These are phyloP conservation scores for Crocodylus rhombifer DNA, from an alignment of 2,797 vertebrate species.

Conservation along the genomic window DNA sequence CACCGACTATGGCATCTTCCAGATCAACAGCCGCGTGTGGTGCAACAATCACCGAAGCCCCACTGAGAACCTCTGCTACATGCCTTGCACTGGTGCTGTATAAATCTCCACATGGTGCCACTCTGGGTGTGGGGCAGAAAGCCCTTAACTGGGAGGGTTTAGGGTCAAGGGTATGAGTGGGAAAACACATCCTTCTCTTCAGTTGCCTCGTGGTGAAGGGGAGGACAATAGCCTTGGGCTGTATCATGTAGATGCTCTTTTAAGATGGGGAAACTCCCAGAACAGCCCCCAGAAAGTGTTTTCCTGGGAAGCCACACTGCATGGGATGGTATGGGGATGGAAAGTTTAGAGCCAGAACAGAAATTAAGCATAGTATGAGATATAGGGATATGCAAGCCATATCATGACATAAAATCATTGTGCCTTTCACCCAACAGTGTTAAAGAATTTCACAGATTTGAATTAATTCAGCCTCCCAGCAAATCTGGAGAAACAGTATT, in stretches of 20 bases:
- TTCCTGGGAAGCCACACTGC: not conserved
- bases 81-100: slow-evolving; percentile 73
- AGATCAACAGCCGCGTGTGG: slow-evolving; percentile 86
- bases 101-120: not conserved
- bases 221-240: not conserved
- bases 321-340: not conserved
- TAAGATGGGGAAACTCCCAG: not conserved
- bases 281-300: not conserved
- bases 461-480: not conserved
- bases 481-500: not conserved
- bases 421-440: not conserved
- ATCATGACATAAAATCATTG: not conserved
- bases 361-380: not conserved
- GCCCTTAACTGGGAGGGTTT: not conserved
- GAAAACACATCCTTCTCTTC: not conserved
- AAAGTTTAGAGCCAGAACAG: not conserved
- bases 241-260: not conserved
- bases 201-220: not conserved
- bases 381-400: not conserved
- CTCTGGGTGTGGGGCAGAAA: not conserved
- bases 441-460: not conserved
- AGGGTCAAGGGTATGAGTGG: not conserved
- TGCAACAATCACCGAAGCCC: slow-evolving; percentile 50
- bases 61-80: slow-evolving; percentile 56
- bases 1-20: slow-evolving; percentile 79